Evolutionary conservation across 1,140 invertebrate genomes (phyloP), one percentile per base, ranked within the genome.

Genomic region (Drosophila willistoni): DNA sequence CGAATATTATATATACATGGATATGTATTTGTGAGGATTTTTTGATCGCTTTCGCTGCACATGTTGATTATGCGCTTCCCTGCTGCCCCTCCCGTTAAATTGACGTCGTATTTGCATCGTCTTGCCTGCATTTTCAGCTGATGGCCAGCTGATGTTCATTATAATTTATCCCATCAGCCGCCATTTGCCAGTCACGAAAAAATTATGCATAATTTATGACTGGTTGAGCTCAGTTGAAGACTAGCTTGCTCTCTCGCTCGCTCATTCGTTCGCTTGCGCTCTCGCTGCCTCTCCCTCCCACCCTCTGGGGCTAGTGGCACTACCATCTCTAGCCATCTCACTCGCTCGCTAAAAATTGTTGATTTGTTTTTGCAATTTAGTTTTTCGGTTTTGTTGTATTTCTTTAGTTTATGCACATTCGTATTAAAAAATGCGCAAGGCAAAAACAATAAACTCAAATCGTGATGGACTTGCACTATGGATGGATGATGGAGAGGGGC

Each of bases 151-250:
- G 76, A 60, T 76, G 63, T 86, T 85, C 75, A 81, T 77, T 77
- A 81, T 77, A 81, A 72, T 81, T 73, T 77, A 77, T 64, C 73
- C 66, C 79, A 63, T 72, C 70, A 71, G 59, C 79, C 81, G 82
- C 83, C 82, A 85, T 85, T 85, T 85, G 82, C 82, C 70, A 87
- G 79, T 87, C 79, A 77, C 71, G 73, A 77, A 72, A 78, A 86
- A 80, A 74, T 87, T 87, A 68, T 85, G 82, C 82, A 85, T 85
- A 85, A 85, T 85, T 85, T 87, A 85, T 85, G 83, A 85, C 82
- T 85, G 82, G 83, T 83, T 87, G 84, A 51, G 64, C 71, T 70
- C 51, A 72, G 73, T 34, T 60, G 41, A 62, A 63, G 55, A 51
- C 51, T 9, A 57, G 39, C 56, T 33, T 39, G 19, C 25, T 10